Percentiles rank a stretch among this genome's conserved stretches.
phyloP scores from a whole-genome alignment of 2,113 vertebrate species.

The Phrynocephalus versicolor region DNA sequence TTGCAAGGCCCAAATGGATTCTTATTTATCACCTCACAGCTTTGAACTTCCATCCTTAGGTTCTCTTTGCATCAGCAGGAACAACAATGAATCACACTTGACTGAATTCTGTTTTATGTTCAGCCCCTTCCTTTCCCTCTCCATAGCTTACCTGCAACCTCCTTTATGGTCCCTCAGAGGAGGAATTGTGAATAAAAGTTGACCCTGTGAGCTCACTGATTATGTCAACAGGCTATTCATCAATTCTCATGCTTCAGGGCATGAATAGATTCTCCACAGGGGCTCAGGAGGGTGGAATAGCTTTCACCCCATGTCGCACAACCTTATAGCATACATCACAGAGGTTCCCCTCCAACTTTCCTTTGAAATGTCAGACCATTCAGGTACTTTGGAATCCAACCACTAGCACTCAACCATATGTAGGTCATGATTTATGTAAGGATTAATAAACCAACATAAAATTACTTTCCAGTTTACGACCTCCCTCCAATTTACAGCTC shows the following conservation, averaged over 20 bases:
- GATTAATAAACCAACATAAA: constrained; percentile 3
- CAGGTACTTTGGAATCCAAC: not conserved
- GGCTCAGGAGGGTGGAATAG: not conserved
- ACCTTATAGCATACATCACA: not conserved
- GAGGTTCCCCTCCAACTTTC: not conserved
- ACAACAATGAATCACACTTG: not conserved
- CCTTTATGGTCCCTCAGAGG: not conserved
- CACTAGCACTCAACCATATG: not conserved
- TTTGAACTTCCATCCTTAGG: rapidly evolving
- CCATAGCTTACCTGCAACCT: not conserved
- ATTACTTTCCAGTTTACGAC: not conserved
- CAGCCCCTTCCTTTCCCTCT: not conserved
- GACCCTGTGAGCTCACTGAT: not conserved
- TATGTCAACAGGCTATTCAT: constrained; percentile 28
- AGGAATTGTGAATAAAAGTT: constrained; percentile 1
- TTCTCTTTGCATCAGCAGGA: not conserved
- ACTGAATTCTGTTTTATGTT: not conserved
- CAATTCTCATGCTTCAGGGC: not conserved
- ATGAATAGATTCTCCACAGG: not conserved
- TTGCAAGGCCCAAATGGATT: not conserved
- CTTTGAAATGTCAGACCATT: constrained; percentile 1
- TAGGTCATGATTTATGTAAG: not conserved
- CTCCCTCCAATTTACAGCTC: not conserved
- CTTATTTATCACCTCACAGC: not conserved
- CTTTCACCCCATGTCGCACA: not conserved